Evolutionary conservation across 1,140 invertebrate species (phyloP), one percentile per base, ranked within the genome.

Genomic region (Aleiodes sp.): DNA sequence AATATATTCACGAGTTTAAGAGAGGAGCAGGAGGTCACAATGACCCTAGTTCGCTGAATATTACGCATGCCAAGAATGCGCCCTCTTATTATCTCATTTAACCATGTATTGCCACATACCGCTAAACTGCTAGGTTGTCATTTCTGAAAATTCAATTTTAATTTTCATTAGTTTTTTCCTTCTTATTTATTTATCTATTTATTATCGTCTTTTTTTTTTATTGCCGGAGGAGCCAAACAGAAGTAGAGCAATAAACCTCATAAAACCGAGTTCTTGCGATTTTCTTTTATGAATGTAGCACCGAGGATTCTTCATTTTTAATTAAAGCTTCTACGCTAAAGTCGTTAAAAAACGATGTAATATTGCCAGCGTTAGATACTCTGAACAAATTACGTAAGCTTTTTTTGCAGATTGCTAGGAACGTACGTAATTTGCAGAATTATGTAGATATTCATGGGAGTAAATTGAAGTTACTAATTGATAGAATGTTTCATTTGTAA

Each of bases 41-140:
- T 41, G 52, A 12, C 62, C 73, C 41, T 63, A 64, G 74, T 66
- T 63, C 68, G 59, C 73, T 70, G 69, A 76, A 77, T 70, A 69
- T 77, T 71, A 71, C 67, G 71, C 68, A 73, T 70, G 64, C 68
- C 60, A 76, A 52, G 76, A 78, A 76, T 77, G 72, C 76, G 70
- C 70, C 57, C 63, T 56, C 71, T 75, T 62, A 75, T 68, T 67
- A 68, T 68, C 60, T 39, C 65, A 68, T 68, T 68, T 57, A 68
- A 60, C 35, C 2, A 33, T 56, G 24, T 39, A 67, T 67, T 67
- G 52, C 52, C 19, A 29, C 31, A 59, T 29, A 33, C 52, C 21
- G 24, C 33, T 4, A 26, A 14, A 31, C 43, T 26, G 41, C 29
- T 63, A 16, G 10, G 43, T 24, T 14, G 56, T 28, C 7, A 26